These are phyloP conservation scores for Pteronotus mesoamericanus DNA, from an alignment of 2,797 vertebrate genomes.

Conservation along the genomic window DNA sequence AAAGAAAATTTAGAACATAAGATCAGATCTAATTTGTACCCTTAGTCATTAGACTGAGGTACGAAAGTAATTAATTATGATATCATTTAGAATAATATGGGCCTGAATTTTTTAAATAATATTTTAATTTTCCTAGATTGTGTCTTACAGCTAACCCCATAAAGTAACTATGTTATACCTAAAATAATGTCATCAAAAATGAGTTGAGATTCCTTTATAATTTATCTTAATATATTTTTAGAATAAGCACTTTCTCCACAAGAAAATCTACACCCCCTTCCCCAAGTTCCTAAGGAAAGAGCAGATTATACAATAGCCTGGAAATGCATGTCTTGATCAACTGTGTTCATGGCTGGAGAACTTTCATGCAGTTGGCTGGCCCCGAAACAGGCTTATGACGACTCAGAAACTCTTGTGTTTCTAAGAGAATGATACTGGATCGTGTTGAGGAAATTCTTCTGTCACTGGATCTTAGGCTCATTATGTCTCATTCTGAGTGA, in stretches of 20 bases:
- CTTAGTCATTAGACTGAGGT: background rate
- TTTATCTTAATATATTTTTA: background rate
- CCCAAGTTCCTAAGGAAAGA: background rate
- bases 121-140: background rate
- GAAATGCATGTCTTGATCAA: accelerated
- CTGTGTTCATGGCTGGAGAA: accelerated
- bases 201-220: background rate
- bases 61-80: background rate
- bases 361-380: accelerated
- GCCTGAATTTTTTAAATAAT: background rate
- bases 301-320: accelerated
- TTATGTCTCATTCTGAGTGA: accelerated
- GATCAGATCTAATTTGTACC: background rate
- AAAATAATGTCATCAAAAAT: background rate
- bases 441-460: background rate
- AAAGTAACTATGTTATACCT: background rate
- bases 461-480: background rate
- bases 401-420: background rate
- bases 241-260: background rate
- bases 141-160: background rate
- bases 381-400: background rate
- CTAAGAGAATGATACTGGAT: background rate
- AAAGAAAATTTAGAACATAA: background rate
- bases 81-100: background rate
- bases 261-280: background rate